Conservation (phyloP, 2,888 invertebrate species). For the Campoplex capitator region DNA sequence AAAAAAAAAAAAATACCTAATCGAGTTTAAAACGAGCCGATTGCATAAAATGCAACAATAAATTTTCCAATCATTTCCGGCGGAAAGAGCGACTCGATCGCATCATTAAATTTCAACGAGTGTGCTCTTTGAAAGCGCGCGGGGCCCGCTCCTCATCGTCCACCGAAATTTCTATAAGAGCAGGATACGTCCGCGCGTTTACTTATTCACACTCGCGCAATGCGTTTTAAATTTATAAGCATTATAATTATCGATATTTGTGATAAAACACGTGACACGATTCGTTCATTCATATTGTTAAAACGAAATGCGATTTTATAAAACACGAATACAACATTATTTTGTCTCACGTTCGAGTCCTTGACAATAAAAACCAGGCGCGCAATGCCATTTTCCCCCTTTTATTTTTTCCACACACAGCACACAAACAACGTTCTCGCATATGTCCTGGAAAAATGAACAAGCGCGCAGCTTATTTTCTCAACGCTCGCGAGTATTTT, state of each 20-base stretch:
- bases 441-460: conserved; percentile 4
- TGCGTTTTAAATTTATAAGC: too few relatives aligned
- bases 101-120: conserved; percentile 14
- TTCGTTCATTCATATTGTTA: neutral
- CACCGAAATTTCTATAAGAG: conserved; percentile 63
- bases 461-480: conserved; percentile 6
- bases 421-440: neutral
- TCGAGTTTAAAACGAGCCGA: neutral
- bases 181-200: conserved; percentile 63
- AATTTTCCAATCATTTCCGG: conserved; percentile 44
- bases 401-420: conserved; percentile 34
- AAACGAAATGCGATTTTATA: neutral
- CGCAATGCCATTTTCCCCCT: conserved; percentile 54
- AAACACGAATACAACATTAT: neutral
- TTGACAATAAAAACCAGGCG: conserved; percentile 52
- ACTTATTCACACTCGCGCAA: neutral
- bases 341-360: conserved; percentile 50
- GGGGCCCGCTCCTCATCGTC: too few relatives aligned
- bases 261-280: neutral
- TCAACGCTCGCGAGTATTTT: conserved; percentile 38
- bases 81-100: conserved; percentile 38
- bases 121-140: conserved; percentile 4
- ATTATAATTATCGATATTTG: neutral
- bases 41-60: neutral
- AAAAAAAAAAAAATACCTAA: neutral